Evolutionary conservation across 2,888 invertebrate genomes (phyloP).

Genomic region (Apoda limacodes): DNA sequence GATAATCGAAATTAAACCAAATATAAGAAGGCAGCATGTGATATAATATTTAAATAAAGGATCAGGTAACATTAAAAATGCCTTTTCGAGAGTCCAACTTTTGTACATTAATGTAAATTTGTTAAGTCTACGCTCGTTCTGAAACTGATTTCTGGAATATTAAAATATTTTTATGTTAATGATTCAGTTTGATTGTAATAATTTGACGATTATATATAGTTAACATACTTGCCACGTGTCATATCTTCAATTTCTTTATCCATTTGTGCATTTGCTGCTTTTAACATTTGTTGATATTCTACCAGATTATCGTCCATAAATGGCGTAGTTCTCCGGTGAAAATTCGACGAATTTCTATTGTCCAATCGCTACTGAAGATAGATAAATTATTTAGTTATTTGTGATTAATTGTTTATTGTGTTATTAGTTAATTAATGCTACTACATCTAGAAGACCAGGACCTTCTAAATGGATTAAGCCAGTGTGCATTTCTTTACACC

Average conservation of each 20-base stretch:
- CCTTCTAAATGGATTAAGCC: too few species aligned
- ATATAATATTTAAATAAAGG: slow-evolving; percentile 85
- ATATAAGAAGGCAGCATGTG: slow-evolving; percentile 46
- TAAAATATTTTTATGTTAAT: slow-evolving; percentile 1
- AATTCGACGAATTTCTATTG: slow-evolving; percentile 42
- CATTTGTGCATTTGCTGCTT: slow-evolving; percentile 82
- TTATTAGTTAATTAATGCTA: too few species aligned
- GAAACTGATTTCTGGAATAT: slow-evolving; percentile 74
- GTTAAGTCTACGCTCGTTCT: slow-evolving; percentile 69
- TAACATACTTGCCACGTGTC: slow-evolving; percentile 78
- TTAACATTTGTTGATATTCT: slow-evolving; percentile 74
- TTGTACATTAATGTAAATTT: slow-evolving; percentile 59
- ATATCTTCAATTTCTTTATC: slow-evolving; percentile 83
- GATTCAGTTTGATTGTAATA: too few species aligned
- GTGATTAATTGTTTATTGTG: too few species aligned
- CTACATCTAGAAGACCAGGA: too few species aligned
- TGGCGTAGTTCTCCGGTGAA: slow-evolving; percentile 65
- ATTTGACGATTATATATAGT: too few species aligned
- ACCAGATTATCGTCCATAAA: slow-evolving; percentile 77
- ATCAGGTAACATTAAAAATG: slow-evolving; percentile 81
- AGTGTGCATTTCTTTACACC: too few species aligned
- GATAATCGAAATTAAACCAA: slow-evolving; percentile 37
- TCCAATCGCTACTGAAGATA: slow-evolving; percentile 63
- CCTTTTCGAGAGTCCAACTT: slow-evolving; percentile 73
- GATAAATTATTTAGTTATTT: slow-evolving; percentile 17